Percentiles rank a stretch among this genome's conserved stretches.
phyloP scores from a whole-genome alignment of 2,797 vertebrate genomes.

The Crenuchus spilurus region DNA sequence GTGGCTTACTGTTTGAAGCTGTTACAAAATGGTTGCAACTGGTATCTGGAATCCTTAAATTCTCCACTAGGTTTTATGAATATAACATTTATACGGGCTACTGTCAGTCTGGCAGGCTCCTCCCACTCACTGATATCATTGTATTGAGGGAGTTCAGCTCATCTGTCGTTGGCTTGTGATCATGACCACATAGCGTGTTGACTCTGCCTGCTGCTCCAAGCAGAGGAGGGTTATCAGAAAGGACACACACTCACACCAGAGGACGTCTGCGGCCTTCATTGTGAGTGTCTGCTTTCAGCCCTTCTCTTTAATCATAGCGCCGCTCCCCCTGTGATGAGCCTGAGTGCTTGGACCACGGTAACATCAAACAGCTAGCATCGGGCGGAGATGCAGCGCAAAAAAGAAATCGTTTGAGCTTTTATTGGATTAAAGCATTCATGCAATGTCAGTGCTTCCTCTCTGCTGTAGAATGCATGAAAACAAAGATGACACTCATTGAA shows the following conservation, averaged over 20 bases:
- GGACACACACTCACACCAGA: slow-evolving; percentile 37
- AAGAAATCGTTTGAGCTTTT: slow-evolving; percentile 71
- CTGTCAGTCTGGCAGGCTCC: neutral
- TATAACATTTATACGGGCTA: neutral
- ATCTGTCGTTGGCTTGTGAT: slow-evolving; percentile 43
- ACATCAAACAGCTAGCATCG: slow-evolving; percentile 64
- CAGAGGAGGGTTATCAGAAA: slow-evolving; percentile 42
- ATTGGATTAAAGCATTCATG: slow-evolving; percentile 78
- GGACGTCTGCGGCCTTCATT: slow-evolving; percentile 61
- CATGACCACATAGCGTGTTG: slow-evolving; percentile 32
- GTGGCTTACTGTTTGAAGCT: neutral
- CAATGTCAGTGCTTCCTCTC: slow-evolving; percentile 64
- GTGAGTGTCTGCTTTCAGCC: slow-evolving; percentile 55
- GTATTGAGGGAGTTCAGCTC: neutral
- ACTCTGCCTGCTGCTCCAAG: slow-evolving; percentile 17
- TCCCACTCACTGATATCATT: neutral
- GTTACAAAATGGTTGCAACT: neutral
- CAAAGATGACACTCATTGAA: slow-evolving; percentile 68
- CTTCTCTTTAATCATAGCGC: slow-evolving; percentile 66
- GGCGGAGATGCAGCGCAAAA: slow-evolving; percentile 67
- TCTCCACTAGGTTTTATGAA: neutral
- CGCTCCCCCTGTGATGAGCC: slow-evolving; percentile 58
- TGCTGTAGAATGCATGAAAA: slow-evolving; percentile 68
- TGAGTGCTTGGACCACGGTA: slow-evolving; percentile 60
- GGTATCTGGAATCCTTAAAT: neutral